Evolutionary conservation across 2,888 invertebrate genomes (phyloP), one percentile per base, ranked within the genome.

Genomic region (Sinopyrophorus schimmeli): DNA sequence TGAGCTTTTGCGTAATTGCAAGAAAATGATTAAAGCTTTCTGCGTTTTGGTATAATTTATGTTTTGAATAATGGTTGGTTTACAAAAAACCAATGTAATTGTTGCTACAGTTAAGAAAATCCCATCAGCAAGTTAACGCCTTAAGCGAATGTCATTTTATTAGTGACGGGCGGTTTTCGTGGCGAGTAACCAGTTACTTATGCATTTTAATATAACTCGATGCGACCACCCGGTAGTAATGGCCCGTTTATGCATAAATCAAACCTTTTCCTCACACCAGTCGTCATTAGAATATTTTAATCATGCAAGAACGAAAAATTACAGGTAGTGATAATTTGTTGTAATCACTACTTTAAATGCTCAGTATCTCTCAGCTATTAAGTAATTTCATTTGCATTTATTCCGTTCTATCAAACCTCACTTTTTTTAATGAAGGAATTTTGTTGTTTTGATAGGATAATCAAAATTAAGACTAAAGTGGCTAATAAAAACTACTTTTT

Each of bases 141-240:
- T 63, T 57, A 58, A 65, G 67, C 67, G 52, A 68, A 69, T 72
- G 72, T 72, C 71, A 71, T 70, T 71, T 70, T 70, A 72, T 71
- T 70, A 70, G 69, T 72, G 69, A 72, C 70, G 72, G 69, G 69
- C 69, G 68, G 66, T 65, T 65, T 66, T 60, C 54, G 62, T 63
- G 66, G 62, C 64, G 64, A 60, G 67, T 70, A 72, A 72, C 73
- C 68, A 72, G 69, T 73, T 73, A 72, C 72, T n/a, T 73, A 73
- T 73, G 71, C 72, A 72, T 73, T 72, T 73, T 73, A 73, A 73
- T 74, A 67, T 58, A 52, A 65, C 65, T 65, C 63, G 67, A 69
- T 66, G 59, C 69, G 72, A 72, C 72, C 72, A 72, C 72, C 72
- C 71, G 71, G 71, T 69, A 71, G 67, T 70, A 71, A 71, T 66